Evolutionary conservation across 1,140 invertebrate species (phyloP).

Genomic region (Cydia strobilella): DNA sequence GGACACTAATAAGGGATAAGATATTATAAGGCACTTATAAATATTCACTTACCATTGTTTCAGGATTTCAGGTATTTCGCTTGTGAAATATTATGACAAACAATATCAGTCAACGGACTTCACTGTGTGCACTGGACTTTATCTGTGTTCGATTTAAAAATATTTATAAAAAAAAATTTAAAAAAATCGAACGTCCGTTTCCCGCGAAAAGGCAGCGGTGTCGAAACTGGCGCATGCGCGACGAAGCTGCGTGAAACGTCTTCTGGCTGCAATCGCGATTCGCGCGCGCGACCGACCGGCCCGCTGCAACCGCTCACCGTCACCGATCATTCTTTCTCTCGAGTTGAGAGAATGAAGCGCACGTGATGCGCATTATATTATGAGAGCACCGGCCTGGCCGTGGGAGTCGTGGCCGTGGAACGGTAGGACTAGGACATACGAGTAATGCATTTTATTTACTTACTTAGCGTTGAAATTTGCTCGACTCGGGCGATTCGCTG

Average conservation of each 20-base stretch:
- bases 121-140: not conserved
- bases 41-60: slow-evolving; percentile 1
- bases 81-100: not conserved
- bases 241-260: slow-evolving; percentile 54
- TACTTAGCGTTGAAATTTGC: too few species aligned
- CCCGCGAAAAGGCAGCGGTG: slow-evolving; percentile 46
- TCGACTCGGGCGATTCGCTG: too few species aligned
- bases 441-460: too few species aligned
- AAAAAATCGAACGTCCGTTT: slow-evolving; percentile 37
- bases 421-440: too few species aligned
- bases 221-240: slow-evolving; percentile 53
- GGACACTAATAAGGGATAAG: too few species aligned
- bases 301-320: slow-evolving; percentile 53
- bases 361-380: slow-evolving; percentile 70
- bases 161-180: slow-evolving; percentile 3
- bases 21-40: too few species aligned
- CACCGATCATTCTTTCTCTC: slow-evolving; percentile 65
- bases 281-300: slow-evolving; percentile 31
- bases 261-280: slow-evolving; percentile 49
- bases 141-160: not conserved
- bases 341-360: slow-evolving; percentile 51
- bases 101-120: not conserved
- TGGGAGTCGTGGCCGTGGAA: slow-evolving; percentile 52
- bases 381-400: slow-evolving; percentile 65
- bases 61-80: not conserved